A percentile compares a stretch with the other conserved stretches of the same genome.
phyloP scores from a whole-genome alignment of 2,797 vertebrate species.

The Tympanoctomys barrerae region DNA sequence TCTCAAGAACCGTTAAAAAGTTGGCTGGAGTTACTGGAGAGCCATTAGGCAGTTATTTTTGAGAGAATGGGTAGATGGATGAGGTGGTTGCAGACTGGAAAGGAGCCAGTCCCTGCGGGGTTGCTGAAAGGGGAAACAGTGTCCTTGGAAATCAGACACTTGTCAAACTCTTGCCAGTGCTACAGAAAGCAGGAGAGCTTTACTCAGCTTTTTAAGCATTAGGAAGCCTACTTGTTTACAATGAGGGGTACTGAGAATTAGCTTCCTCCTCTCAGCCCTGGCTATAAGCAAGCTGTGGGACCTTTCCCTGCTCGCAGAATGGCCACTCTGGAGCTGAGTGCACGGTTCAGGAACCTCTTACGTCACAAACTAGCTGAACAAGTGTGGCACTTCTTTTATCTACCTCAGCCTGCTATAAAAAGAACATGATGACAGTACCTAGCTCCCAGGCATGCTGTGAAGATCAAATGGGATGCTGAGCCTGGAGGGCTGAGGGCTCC shows the following conservation, averaged over 20 bases:
- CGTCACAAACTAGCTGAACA: conserved; percentile 42
- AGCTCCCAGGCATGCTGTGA: background rate
- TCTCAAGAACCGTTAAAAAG: conserved; percentile 66
- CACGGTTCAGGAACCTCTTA: background rate
- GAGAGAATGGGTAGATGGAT: conserved; percentile 70
- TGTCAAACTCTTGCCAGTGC: conserved; percentile 46
- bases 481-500: background rate
- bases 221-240: conserved; percentile 7
- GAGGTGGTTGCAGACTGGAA: conserved; percentile 65
- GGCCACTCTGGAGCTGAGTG: background rate
- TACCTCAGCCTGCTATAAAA: background rate
- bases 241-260: background rate
- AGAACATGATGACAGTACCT: background rate
- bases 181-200: conserved; percentile 34
- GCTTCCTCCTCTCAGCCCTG: background rate
- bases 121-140: conserved; percentile 34
- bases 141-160: conserved; percentile 77
- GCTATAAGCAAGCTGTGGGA: background rate
- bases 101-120: conserved; percentile 57
- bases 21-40: conserved; percentile 70
- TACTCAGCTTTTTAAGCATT: conserved; percentile 32
- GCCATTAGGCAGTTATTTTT: conserved; percentile 82
- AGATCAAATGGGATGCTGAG: background rate
- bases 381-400: background rate
- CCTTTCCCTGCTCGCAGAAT: background rate